phyloP scores from a whole-genome alignment of 1,140 invertebrate species.

The Bradynema listronoti region DNA sequence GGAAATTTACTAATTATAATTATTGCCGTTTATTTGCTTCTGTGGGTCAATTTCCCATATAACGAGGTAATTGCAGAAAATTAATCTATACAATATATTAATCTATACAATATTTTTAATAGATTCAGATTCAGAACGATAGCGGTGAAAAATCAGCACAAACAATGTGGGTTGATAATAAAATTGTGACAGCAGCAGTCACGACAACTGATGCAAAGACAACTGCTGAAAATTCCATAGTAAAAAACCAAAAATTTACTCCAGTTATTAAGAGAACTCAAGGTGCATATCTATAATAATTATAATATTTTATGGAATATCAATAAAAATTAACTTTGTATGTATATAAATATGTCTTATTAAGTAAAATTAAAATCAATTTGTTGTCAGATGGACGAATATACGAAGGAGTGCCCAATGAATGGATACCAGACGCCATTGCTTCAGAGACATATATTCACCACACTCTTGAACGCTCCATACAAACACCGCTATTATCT shows the following conservation, averaged over 20 bases:
- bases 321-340: no score
- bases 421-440: constrained; percentile 40
- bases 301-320: no score
- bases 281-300: no score
- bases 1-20: constrained; percentile 31
- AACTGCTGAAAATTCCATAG: no score
- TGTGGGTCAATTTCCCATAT: constrained; percentile 38
- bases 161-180: constrained; percentile 6
- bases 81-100: not conserved
- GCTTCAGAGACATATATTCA: constrained; percentile 32
- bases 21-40: constrained; percentile 31
- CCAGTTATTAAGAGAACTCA: no score
- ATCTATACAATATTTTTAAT: not conserved
- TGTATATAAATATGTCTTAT: no score
- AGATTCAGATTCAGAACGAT: not conserved
- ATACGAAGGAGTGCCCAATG: constrained; percentile 37
- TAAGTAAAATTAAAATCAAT: no score
- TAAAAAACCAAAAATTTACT: no score
- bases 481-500: constrained; percentile 26
- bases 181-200: no score
- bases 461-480: constrained; percentile 41
- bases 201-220: no score
- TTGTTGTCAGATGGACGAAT: constrained; percentile 22
- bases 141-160: constrained; percentile 3
- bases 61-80: not conserved